Evolutionary conservation across 2,113 vertebrate species (phyloP).

Genomic region (Illadopsis cleaveri): DNA sequence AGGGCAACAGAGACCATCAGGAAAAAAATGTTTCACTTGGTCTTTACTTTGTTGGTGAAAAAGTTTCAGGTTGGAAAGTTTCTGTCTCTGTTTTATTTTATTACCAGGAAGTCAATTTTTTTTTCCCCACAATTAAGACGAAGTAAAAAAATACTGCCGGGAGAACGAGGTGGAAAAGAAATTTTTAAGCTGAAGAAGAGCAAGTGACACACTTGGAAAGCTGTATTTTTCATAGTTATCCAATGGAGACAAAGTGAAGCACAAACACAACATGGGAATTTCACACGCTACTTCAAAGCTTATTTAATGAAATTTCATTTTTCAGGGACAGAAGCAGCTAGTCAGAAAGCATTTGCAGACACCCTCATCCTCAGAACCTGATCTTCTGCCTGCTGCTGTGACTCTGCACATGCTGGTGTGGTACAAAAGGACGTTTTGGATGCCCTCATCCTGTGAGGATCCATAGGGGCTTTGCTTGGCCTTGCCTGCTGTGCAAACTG

Average conservation of each 20-base stretch:
- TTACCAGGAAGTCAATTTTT: not conserved
- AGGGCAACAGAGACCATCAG: not conserved
- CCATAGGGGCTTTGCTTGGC: accelerated
- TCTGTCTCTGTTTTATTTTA: not conserved
- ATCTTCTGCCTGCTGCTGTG: not conserved
- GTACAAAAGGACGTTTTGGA: not conserved
- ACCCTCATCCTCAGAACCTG: accelerated
- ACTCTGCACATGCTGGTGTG: not conserved
- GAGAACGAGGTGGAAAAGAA: not conserved
- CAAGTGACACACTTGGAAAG: not conserved
- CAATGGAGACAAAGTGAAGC: constrained; percentile 25
- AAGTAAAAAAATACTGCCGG: not conserved
- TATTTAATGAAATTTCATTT: constrained; percentile 34
- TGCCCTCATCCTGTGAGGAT: not conserved
- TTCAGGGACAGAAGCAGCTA: not conserved
- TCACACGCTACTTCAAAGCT: not conserved
- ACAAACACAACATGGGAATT: not conserved
- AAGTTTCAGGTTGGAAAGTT: not conserved
- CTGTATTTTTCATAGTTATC: constrained; percentile 50
- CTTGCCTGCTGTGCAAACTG: not conserved
- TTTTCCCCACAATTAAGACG: not conserved
- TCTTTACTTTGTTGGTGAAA: not conserved
- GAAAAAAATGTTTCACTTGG: not conserved
- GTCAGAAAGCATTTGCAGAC: not conserved
- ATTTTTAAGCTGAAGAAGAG: not conserved